These are phyloP conservation scores for Dendrocincla tyrannina DNA, from an alignment of 2,797 vertebrate genomes.

Conservation along the genomic window DNA sequence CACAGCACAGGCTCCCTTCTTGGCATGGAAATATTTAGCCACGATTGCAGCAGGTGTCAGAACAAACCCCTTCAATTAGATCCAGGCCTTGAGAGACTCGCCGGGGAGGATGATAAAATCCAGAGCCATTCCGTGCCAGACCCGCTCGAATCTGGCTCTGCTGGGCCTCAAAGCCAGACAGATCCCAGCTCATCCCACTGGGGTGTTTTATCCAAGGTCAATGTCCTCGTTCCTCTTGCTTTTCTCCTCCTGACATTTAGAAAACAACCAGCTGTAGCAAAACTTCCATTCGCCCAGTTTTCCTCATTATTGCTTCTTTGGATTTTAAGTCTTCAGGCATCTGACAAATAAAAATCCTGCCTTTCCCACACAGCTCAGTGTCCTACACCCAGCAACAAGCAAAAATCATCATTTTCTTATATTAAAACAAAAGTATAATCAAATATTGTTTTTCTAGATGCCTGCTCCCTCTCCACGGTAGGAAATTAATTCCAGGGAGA, in stretches of 20 bases:
- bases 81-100: not conserved
- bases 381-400: not conserved
- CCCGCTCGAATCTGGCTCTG: not conserved
- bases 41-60: slow-evolving; percentile 45
- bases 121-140: not conserved
- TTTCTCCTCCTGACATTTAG: not conserved
- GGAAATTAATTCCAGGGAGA: slow-evolving; percentile 30
- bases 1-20: not conserved
- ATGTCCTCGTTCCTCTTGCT: not conserved
- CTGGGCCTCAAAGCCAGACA: not conserved
- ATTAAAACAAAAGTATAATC: slow-evolving; percentile 35
- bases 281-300: not conserved
- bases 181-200: not conserved
- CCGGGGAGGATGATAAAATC: not conserved
- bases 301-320: not conserved
- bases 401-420: not conserved
- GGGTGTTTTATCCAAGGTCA: not conserved
- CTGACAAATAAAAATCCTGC: not conserved
- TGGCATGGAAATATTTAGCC: not conserved
- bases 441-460: not conserved
- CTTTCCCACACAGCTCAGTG: not conserved
- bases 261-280: not conserved
- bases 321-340: not conserved
- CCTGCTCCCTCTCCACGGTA: not conserved
- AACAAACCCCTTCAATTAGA: slow-evolving; percentile 48